Evolutionary conservation across 2,113 vertebrate genomes (phyloP), one percentile per base, ranked within the genome.

Genomic region (Podarcis cretensis): DNA sequence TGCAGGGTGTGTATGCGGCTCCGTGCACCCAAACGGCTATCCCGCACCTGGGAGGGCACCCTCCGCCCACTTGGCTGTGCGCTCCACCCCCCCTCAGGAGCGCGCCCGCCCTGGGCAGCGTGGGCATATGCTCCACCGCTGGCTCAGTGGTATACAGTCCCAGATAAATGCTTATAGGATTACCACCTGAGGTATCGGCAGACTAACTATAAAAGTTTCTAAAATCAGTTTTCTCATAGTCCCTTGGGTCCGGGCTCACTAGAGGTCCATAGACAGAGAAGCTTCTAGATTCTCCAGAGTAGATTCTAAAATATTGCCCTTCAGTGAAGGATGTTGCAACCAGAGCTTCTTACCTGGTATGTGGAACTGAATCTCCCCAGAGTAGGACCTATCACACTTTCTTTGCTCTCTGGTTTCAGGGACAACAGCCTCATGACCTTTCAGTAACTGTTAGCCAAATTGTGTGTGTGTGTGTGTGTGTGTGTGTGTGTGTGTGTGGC

Each of bases 401-500:
- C 79, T 82, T 59, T 82, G 87, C 73, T 88, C 81, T 77, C 59
- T 83, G 57, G 74, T 88, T 88, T 88, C 87, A 83, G 77, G 59
- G 69, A 76, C 35, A 76, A 65, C 73, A 77, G 37, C 74, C 20
- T 66, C 73, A 66, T 88, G 73, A 88, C 57, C 57, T 88, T 82
- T 86, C 54, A 25, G 6, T 30, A 65, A 35, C 35, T 48, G 54
- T 88, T 68, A 48, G 35, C 35, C 37, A 77, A 78, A 66, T 48
- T 43, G 7, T 63, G 9, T 54, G 48, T 48, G 48, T 48, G 21
- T 76, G 48, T 83, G 2, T 57, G 57, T 59, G 12, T 48, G 48
- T 48, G 48, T 48, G n/a, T n/a, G n/a, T n/a, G n/a, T n/a, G n/a
- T n/a, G n/a, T n/a, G n/a, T n/a, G n/a, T n/a, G 21, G 20, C 30